Percentiles rank a stretch among this genome's conserved stretches.
Conservation (phyloP, 2,113 vertebrate genomes). For the Hippocampus comes region DNA sequence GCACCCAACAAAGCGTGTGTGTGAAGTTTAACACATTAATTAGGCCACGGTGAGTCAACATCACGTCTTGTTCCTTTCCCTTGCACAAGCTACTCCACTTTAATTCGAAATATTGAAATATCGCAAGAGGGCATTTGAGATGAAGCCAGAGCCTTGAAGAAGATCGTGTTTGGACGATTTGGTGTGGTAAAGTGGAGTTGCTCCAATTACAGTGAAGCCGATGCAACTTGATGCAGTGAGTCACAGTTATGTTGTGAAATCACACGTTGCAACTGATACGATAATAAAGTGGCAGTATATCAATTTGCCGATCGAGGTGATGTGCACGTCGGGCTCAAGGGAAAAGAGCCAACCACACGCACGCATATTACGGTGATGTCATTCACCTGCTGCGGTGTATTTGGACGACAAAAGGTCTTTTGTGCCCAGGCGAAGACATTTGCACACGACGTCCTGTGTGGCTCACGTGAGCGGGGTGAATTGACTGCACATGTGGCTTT, state of each 20-base stretch:
- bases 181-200: background rate
- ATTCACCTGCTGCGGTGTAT: conserved; percentile 55
- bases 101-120: background rate
- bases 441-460: conserved; percentile 26
- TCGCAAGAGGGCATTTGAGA: background rate
- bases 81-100: background rate
- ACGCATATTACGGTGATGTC: conserved; percentile 53
- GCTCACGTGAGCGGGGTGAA: conserved; percentile 38
- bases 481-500: conserved; percentile 42
- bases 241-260: conserved; percentile 15
- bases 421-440: conserved; percentile 50
- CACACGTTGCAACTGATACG: background rate
- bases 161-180: background rate
- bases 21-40: background rate
- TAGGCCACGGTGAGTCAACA: background rate
- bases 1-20: background rate
- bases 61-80: background rate
- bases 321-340: conserved; percentile 20
- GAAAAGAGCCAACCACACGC: conserved; percentile 26
- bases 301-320: background rate
- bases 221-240: conserved; percentile 10
- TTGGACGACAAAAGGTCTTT: conserved; percentile 61
- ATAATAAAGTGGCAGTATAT: background rate
- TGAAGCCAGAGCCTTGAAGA: background rate
- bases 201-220: background rate